These are phyloP conservation scores for Heliconius charithonia DNA, from an alignment of 2,888 invertebrate genomes.

Conservation along the genomic window DNA sequence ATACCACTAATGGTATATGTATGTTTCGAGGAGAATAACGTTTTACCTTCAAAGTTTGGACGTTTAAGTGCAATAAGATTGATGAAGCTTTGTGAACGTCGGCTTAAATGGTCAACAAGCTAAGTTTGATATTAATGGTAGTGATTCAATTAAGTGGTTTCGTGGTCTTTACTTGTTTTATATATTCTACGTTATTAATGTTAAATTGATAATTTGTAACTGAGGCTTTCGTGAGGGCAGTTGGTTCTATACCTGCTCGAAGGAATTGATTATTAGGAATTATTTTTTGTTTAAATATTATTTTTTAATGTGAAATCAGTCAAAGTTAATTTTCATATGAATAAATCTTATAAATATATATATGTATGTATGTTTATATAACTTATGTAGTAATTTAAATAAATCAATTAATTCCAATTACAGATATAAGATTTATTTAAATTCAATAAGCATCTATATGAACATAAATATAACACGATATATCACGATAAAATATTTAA, in stretches of 20 bases:
- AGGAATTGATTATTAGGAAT: no score
- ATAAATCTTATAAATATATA: neutral
- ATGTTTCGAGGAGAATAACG: slow-evolving; percentile 57
- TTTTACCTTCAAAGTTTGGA: slow-evolving; percentile 61
- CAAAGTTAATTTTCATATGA: neutral
- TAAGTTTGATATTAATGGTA: slow-evolving; percentile 28
- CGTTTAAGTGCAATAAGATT: slow-evolving; percentile 65
- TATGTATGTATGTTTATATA: neutral
- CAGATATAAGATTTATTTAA: neutral
- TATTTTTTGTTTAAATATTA: neutral
- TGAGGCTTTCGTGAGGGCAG: neutral
- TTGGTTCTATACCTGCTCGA: neutral
- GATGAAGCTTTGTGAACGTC: slow-evolving; percentile 53
- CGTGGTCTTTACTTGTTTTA: neutral
- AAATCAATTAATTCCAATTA: neutral
- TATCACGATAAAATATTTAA: neutral
- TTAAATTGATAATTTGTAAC: neutral
- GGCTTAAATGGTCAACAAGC: slow-evolving; percentile 37
- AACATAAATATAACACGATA: neutral
- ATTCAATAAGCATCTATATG: neutral
- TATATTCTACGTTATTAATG: neutral
- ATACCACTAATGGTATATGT: slow-evolving; percentile 46
- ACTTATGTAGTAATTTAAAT: neutral
- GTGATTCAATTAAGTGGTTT: slow-evolving; percentile 23
- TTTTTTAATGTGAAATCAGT: neutral